A percentile compares a stretch with the other conserved stretches of the same genome.
phyloP scores from a whole-genome alignment of 2,113 vertebrate species.

The Motacilla alba region DNA sequence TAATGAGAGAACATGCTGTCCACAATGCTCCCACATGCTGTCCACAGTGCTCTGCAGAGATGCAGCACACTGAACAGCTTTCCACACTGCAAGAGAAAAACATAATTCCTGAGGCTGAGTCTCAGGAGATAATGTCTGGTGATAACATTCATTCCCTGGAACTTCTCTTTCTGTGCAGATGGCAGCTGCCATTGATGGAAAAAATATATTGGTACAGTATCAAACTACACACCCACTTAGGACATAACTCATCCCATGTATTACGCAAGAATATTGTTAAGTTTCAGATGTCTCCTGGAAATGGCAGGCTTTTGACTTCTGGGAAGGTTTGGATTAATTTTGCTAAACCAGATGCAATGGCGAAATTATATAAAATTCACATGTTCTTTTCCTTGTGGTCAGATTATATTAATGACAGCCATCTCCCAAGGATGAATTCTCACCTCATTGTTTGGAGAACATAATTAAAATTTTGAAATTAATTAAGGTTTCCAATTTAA shows the following conservation, averaged over 20 bases:
- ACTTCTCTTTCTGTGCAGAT: constrained; percentile 13
- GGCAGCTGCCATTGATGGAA: constrained; percentile 14
- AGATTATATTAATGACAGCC: not conserved
- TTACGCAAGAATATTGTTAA: constrained; percentile 3
- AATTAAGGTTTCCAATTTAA: not conserved
- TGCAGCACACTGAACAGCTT: not conserved
- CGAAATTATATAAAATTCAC: not conserved
- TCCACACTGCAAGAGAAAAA: constrained; percentile 2
- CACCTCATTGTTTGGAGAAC: not conserved
- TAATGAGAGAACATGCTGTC: not conserved
- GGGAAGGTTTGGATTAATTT: not conserved
- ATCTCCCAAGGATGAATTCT: not conserved
- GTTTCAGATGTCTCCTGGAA: not conserved
- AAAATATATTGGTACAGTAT: not conserved
- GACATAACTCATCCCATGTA: not conserved
- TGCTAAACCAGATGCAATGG: not conserved
- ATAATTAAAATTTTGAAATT: not conserved
- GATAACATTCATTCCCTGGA: constrained; percentile 43
- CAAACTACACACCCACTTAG: not conserved
- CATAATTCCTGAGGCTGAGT: not conserved
- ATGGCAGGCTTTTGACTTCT: not conserved
- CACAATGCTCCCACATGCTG: not conserved
- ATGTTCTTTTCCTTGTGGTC: not conserved
- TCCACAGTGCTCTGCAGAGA: not conserved
- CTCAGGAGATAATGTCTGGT: constrained; percentile 17